phyloP scores from a whole-genome alignment of 2,113 vertebrate genomes.

The Catharus minimus region DNA sequence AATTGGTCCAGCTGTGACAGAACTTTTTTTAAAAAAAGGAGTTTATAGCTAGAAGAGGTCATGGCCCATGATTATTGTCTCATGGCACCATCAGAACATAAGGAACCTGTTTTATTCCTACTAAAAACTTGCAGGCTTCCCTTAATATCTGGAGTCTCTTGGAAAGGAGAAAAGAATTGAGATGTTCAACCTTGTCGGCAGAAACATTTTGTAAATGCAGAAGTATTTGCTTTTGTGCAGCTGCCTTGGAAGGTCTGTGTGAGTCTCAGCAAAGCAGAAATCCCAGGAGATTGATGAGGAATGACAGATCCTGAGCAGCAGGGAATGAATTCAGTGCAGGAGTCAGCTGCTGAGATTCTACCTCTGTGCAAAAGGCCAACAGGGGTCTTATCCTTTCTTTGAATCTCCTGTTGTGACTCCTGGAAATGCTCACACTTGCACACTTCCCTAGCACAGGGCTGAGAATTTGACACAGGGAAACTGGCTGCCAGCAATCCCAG shows the following conservation, averaged over 20 bases:
- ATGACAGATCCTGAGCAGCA: background rate
- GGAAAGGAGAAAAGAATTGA: background rate
- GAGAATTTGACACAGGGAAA: background rate
- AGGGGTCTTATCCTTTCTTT: background rate
- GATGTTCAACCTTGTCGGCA: background rate
- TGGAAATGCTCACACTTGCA: background rate
- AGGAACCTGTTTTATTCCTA: background rate
- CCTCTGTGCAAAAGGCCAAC: background rate
- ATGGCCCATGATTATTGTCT: background rate
- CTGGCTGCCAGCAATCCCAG: background rate
- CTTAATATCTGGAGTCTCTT: rapidly evolving
- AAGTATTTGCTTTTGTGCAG: background rate
- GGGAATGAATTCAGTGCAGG: background rate
- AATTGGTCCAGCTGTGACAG: background rate
- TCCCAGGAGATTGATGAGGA: background rate
- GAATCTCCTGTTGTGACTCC: background rate
- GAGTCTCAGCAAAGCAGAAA: background rate
- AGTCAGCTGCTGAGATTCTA: background rate
- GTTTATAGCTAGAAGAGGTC: background rate
- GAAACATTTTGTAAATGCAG: background rate
- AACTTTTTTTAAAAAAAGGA: background rate
- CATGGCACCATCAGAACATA: background rate
- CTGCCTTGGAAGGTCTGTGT: background rate
- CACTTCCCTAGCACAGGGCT: background rate
- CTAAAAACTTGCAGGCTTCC: background rate